A percentile compares a stretch with the other conserved stretches of the same genome.
Evolutionary conservation across 1,140 invertebrate species (phyloP).

Genomic region (Drosophila teissieri): DNA sequence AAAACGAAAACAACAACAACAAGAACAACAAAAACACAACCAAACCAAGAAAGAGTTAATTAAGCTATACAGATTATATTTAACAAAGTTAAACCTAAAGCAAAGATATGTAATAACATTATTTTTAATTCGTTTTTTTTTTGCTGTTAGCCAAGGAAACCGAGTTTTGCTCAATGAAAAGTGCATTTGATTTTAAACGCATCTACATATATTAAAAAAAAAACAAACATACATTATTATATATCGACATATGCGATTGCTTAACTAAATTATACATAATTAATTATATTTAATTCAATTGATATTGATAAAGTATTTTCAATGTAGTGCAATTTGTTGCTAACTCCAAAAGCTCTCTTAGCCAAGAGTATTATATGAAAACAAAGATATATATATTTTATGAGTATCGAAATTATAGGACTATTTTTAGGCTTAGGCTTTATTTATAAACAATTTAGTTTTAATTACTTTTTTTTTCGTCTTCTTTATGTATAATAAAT

Average conservation of each 20-base stretch:
- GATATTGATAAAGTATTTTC: conserved; percentile 54
- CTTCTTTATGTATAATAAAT: conserved; percentile 51
- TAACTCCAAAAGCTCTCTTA: conserved; percentile 47
- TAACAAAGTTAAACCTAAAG: conserved; percentile 24
- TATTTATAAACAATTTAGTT: conserved; percentile 36
- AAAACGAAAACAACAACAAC: conserved; percentile 30
- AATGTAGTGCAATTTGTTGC: conserved; percentile 77
- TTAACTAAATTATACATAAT: conserved; percentile 40
- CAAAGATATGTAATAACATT: neutral
- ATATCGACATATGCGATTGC: conserved; percentile 20
- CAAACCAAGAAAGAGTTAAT: conserved; percentile 16
- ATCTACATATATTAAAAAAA: conserved; percentile 24
- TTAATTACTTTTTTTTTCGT: conserved; percentile 15
- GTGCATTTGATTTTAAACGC: conserved; percentile 61
- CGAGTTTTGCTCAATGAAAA: conserved; percentile 64
- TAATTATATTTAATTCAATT: conserved; percentile 40
- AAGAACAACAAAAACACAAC: conserved; percentile 17
- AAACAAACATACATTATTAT: conserved; percentile 14
- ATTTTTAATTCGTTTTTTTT: conserved; percentile 23
- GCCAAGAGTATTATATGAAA: conserved; percentile 38
- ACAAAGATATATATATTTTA: conserved; percentile 25
- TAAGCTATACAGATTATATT: conserved; percentile 36
- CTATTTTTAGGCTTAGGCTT: conserved; percentile 40
- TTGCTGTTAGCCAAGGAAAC: conserved; percentile 37
- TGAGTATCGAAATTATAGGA: conserved; percentile 21